phyloP scores from a whole-genome alignment of 1,140 invertebrate genomes.

The Papilio polytes region DNA sequence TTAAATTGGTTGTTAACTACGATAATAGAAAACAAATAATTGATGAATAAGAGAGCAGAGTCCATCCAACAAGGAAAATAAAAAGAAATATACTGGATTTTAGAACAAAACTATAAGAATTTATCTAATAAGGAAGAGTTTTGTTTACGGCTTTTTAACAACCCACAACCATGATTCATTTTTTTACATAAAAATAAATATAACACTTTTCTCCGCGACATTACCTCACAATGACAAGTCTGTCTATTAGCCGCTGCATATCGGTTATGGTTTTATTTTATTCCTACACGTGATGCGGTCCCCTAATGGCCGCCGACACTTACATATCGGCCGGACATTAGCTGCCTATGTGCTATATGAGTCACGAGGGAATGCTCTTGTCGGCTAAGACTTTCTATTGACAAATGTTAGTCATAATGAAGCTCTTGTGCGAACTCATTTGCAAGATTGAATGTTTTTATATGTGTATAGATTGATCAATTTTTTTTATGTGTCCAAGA shows the following conservation, averaged over 20 bases:
- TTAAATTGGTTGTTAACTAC: too few relatives aligned
- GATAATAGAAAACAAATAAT: too few relatives aligned
- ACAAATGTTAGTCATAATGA: slow-evolving; percentile 42
- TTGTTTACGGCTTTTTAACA: not conserved
- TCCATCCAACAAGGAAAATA: not conserved
- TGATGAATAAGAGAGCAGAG: too few relatives aligned
- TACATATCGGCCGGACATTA: slow-evolving; percentile 35
- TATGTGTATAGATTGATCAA: not conserved
- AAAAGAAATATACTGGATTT: not conserved
- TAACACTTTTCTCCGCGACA: slow-evolving; percentile 19
- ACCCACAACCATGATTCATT: not conserved
- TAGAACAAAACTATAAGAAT: not conserved
- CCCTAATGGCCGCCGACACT: slow-evolving; percentile 44
- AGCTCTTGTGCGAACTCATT: not conserved
- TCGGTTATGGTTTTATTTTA: slow-evolving; percentile 50
- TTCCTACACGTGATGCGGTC: slow-evolving; percentile 42
- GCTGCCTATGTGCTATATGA: slow-evolving; percentile 38
- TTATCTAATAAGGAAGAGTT: too few relatives aligned
- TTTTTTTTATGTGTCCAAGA: not conserved
- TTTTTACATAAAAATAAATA: not conserved
- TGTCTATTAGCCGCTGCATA: slow-evolving; percentile 48
- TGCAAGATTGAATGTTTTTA: not conserved
- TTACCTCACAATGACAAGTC: slow-evolving; percentile 45
- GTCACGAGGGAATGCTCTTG: slow-evolving; percentile 44
- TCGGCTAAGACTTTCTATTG: slow-evolving; percentile 35